Conservation (phyloP, 1,140 invertebrate genomes). For the Ptiloglossa arizonensis region DNA sequence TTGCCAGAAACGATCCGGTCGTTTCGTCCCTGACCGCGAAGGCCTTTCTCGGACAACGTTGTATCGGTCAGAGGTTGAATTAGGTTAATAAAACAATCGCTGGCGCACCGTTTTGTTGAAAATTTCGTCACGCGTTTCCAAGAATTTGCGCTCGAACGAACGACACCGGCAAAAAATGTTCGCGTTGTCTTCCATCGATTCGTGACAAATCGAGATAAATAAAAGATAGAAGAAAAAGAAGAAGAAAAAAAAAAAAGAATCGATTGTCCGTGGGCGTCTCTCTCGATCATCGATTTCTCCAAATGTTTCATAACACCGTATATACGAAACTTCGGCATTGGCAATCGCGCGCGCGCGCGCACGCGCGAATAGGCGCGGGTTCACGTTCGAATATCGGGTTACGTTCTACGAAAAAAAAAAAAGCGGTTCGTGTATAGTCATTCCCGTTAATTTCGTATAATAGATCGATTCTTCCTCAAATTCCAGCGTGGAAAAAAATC, state of each 20-base stretch:
- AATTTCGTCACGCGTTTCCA: neutral
- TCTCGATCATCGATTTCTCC: neutral
- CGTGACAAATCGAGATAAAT: neutral
- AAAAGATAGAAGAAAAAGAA: neutral
- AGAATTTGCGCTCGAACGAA: neutral
- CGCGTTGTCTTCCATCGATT: neutral
- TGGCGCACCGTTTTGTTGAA: neutral
- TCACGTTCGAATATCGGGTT: neutral
- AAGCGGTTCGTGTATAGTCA: too few relatives aligned
- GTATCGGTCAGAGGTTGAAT: conserved; percentile 40
- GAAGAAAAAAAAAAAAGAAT: neutral
- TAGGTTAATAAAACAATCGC: conserved; percentile 21
- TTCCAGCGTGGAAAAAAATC: neutral
- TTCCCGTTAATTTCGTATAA: neutral
- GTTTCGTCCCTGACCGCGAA: conserved; percentile 38
- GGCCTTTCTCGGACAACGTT: conserved; percentile 34
- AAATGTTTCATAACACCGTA: neutral
- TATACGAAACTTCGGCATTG: too few relatives aligned
- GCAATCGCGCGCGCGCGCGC: too few relatives aligned
- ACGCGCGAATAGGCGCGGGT: neutral
- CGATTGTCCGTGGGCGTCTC: neutral
- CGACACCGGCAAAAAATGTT: neutral
- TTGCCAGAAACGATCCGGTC: conserved; percentile 31
- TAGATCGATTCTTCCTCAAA: neutral
- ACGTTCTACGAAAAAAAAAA: neutral